Evolutionary conservation across 2,113 vertebrate genomes (phyloP).

Genomic region (Emydura subglobosa): DNA sequence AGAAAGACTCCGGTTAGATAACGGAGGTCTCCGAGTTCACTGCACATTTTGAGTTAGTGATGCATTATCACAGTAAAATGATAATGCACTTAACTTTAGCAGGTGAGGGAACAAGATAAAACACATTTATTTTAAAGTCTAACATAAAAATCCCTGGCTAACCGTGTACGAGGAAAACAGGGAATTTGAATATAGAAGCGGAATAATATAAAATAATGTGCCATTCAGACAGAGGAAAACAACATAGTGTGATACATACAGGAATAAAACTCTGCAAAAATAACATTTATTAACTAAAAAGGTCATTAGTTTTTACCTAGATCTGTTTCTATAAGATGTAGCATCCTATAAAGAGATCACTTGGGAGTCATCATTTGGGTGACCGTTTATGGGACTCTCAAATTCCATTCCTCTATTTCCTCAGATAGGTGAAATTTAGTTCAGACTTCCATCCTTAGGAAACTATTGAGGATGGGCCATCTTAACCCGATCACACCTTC

Average conservation of each 20-base stretch:
- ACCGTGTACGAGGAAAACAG: background rate
- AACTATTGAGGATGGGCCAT: background rate
- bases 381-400: background rate
- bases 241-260: background rate
- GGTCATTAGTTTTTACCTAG: fast-evolving
- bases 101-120: background rate
- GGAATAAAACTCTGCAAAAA: background rate
- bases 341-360: background rate
- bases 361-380: background rate
- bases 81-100: background rate
- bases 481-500: fast-evolving
- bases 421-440: background rate
- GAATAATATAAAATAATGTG: background rate
- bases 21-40: background rate
- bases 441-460: background rate
- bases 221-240: background rate
- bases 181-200: background rate
- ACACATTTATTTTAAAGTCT: background rate
- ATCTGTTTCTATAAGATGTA: background rate
- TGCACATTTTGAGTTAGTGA: background rate
- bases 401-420: background rate
- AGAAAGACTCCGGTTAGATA: fast-evolving
- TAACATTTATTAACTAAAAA: background rate
- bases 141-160: background rate
- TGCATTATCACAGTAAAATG: background rate